These are phyloP conservation scores for Proteles cristata DNA, from an alignment of 2,113 vertebrate genomes.

Conservation along the genomic window DNA sequence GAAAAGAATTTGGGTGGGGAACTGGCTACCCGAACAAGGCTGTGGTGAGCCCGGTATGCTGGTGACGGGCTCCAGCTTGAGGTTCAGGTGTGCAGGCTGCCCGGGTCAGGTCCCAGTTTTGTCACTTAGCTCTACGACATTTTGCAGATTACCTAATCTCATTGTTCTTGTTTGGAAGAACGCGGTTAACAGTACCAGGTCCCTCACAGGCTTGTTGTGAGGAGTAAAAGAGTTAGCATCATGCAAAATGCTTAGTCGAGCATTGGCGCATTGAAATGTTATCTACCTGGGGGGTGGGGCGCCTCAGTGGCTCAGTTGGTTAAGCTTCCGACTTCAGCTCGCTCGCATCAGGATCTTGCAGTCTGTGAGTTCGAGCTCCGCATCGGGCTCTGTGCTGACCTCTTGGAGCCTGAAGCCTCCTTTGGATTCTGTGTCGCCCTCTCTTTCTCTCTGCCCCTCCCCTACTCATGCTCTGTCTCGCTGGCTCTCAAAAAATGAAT, in stretches of 20 bases:
- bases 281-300: no score
- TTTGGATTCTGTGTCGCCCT: no score
- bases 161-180: background rate
- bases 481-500: no score
- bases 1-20: background rate
- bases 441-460: no score
- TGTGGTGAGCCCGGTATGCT: fast-evolving
- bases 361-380: no score
- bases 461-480: no score
- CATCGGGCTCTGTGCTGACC: no score
- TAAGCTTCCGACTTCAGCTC: no score
- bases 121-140: background rate
- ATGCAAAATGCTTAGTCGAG: no score
- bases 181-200: background rate
- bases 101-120: background rate
- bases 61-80: background rate
- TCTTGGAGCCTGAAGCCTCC: no score
- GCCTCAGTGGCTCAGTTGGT: no score
- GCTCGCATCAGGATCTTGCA: no score
- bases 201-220: background rate
- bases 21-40: fast-evolving
- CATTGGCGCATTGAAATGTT: background rate
- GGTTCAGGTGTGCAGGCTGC: background rate
- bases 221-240: background rate
- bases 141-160: background rate